phyloP scores from a whole-genome alignment of 2,113 vertebrate genomes.

The Gymnobelideus leadbeateri region DNA sequence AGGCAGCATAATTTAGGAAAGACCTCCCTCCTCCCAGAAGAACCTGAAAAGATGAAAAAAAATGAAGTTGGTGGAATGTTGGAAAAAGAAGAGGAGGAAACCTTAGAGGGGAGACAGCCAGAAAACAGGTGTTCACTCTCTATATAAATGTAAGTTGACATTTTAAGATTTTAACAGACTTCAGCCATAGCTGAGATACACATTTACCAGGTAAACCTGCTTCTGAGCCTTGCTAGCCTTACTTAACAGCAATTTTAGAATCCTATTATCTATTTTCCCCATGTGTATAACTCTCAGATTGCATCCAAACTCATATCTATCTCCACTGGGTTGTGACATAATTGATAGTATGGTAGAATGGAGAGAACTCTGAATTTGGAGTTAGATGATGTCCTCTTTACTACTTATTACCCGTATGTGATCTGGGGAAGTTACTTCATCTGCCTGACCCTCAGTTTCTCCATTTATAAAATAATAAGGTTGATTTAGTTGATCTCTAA shows the following conservation, averaged over 20 bases:
- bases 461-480: not conserved
- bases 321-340: not conserved
- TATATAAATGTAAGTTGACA: not conserved
- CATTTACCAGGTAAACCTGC: slow-evolving; percentile 4
- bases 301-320: not conserved
- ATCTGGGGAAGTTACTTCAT: not conserved
- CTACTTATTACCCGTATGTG: not conserved
- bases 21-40: not conserved
- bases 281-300: not conserved
- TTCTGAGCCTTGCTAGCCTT: not conserved
- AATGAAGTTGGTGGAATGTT: not conserved
- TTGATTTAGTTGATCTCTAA: not conserved
- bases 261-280: not conserved
- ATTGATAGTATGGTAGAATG: not conserved
- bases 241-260: not conserved
- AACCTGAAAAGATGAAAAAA: not conserved
- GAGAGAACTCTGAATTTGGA: not conserved
- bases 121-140: slow-evolving; percentile 10
- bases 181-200: not conserved
- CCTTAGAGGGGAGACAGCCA: not conserved
- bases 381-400: not conserved
- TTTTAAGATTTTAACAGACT: slow-evolving; percentile 11
- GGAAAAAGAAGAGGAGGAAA: slow-evolving; percentile 36
- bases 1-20: slow-evolving; percentile 10
- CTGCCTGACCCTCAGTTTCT: not conserved